phyloP scores from a whole-genome alignment of 2,888 invertebrate genomes.

The Neoaliturus tenellus region DNA sequence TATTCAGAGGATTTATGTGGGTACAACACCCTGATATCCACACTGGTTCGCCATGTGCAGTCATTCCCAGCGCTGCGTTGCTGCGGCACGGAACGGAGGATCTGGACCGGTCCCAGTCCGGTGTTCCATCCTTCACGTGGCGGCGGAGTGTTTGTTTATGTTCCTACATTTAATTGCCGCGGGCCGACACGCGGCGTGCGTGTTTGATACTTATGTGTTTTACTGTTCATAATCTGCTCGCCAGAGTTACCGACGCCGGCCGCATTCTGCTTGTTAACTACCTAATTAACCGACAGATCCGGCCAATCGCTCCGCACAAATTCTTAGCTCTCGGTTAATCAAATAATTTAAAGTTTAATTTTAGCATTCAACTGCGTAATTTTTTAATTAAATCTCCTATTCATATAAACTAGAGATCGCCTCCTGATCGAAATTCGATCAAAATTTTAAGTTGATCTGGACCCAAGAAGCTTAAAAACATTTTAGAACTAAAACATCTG shows the following conservation, averaged over 20 bases:
- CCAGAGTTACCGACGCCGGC: neutral
- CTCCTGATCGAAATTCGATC: no score
- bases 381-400: no score
- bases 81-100: neutral
- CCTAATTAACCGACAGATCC: conserved; percentile 22
- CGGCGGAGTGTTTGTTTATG: conserved; percentile 34
- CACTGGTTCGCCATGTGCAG: neutral
- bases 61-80: neutral
- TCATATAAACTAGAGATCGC: no score
- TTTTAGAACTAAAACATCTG: no score
- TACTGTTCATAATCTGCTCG: conserved; percentile 17
- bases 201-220: conserved; percentile 40
- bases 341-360: no score
- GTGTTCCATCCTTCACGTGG: conserved; percentile 23
- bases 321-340: no score
- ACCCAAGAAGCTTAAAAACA: no score
- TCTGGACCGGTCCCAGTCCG: neutral
- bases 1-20: no score
- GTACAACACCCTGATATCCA: neutral
- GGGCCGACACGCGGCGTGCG: conserved; percentile 18
- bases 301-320: no score
- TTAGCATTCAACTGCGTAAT: no score
- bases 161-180: conserved; percentile 30
- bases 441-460: no score
- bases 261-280: conserved; percentile 26